Base-by-base conservation (phyloP, 2,113 vertebrate genomes). In the Camarhynchus parvulus region DNA sequence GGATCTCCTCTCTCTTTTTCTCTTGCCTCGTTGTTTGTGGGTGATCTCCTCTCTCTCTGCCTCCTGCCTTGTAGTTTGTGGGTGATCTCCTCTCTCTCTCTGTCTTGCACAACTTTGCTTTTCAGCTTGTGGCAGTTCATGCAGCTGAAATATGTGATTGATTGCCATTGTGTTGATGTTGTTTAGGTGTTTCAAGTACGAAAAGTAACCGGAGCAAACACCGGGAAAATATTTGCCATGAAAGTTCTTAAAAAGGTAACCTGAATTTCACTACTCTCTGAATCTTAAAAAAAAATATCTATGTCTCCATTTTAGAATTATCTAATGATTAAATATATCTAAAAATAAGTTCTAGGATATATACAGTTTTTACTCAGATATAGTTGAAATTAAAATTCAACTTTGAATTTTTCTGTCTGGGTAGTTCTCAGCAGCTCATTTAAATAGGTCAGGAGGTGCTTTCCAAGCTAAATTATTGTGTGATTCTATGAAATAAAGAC, bases 231-330 rank as follows among this genome's bases (percentile, higher is more conserved):
- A 97, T 99, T 99, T 98, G 99, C 99, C 52, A 99, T 99, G 99
- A 99, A 99, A 94, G 99, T 99, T 94, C 98, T 99, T 94, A 99
- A 99, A 98, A 99, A 99, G 99, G 99, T 99, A 97, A 98, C 33
- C 33, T 84, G 39, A 31, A 35, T 73, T 58, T 83, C 27, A 13
- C 17, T 93, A 0, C 55, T 70, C 1, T 58, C 50, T 67, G n/a
- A 62, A n/a, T 56, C 56, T 37, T 27, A 27, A 7, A 28, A 53
- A n/a, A 7, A 41, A 1, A 37, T 33, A 15, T 15, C 9, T 53
- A 0, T 10, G 3, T 20, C 9, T 79, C 15, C 37, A 13, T 52
- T 76, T 80, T 73, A 39, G 13, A 61, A 30, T 85, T 64, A 41
- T 7, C 31, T 79, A 47, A 59, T 90, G 18, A 23, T 33, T 27